Base-by-base conservation (phyloP, 2,113 vertebrate genomes). In the Nerophis ophidion region DNA sequence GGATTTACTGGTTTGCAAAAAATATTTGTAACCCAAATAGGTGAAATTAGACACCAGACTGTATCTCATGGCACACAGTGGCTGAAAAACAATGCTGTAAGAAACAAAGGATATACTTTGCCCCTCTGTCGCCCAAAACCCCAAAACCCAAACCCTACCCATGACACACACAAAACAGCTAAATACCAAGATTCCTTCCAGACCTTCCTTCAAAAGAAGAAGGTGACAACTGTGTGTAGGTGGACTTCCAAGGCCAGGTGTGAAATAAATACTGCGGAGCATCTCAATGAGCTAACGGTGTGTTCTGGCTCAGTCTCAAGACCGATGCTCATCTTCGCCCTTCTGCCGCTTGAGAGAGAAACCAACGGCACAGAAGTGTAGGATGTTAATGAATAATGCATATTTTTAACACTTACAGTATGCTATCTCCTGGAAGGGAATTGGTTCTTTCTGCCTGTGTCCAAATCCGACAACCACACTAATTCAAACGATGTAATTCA, bases 211-310 rank as follows among this genome's bases (percentile, higher is more conserved):
- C 54, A 68, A 73, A 57, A 72, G 36, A 66, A 67, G 51, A 62
- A 75, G 62, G 66, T 55, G 62, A 54, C 4, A 50, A 72, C 48
- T 66, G 35, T 60, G 76, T 74, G 80, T 81, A 65, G 78, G 81
- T 55, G 45, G 62, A n/a, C 71, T 63, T 55, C 42, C 46, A 67
- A 8, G 70, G 59, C 42, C 51, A 72, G 53, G 72, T 68, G 76
- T 69, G 77, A 75, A 81, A 70, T 65, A 61, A 45, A 73, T 61
- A 35, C 47, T 60, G 71, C 77, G 65, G 54, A 72, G 50, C 71
- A 67, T 70, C 55, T 35, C 63, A 67, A 71, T 77, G 48, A 82
- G 61, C 38, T 56, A 55, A 48, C n/a, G 42, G 45, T 51, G 35
- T 40, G 10, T 47, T 72, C 8, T 16, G 15, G 38, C 33, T 63